Conservation (phyloP, 2,888 invertebrate species). For the Prenolepis imparis region DNA sequence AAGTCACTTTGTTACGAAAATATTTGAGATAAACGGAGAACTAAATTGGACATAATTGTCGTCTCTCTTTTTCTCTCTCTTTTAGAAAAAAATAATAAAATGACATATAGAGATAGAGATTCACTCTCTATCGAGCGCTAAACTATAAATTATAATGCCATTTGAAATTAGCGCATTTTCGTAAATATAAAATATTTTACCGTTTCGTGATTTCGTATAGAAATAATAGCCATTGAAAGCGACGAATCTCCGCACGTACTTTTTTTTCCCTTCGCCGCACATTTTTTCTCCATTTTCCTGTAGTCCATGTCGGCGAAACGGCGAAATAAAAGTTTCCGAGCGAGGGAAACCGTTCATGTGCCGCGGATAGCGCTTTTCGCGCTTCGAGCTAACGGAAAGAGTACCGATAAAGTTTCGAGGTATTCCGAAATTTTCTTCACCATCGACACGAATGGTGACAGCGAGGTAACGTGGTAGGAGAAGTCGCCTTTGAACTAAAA, state of each 20-base stretch:
- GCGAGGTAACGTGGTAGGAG: slow-evolving; percentile 49
- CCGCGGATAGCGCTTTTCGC: slow-evolving; percentile 78
- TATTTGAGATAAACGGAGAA: neutral
- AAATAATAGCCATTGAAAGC: slow-evolving; percentile 31
- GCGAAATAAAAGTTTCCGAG: slow-evolving; percentile 79
- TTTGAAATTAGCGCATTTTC: slow-evolving; percentile 24
- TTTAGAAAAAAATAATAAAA: neutral
- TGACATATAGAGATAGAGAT: slow-evolving; percentile 1
- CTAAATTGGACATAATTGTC: neutral
- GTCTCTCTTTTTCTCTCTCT: neutral
- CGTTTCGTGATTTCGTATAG: neutral
- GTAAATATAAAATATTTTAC: slow-evolving; percentile 1
- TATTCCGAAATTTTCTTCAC: slow-evolving; percentile 79
- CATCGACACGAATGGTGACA: slow-evolving; percentile 53
- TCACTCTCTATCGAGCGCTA: neutral
- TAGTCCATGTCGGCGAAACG: slow-evolving; percentile 54
- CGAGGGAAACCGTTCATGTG: slow-evolving; percentile 79
- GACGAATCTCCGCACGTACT: slow-evolving; percentile 45
- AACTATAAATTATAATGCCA: slow-evolving; percentile 9
- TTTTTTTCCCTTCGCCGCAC: slow-evolving; percentile 32
- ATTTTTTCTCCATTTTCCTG: slow-evolving; percentile 52
- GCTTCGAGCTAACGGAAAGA: slow-evolving; percentile 77
- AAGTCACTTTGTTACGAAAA: neutral
- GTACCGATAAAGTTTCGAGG: slow-evolving; percentile 81
- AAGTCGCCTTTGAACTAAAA: slow-evolving; percentile 44